Conservation (phyloP, 1,140 invertebrate genomes). For the Ooceraea biroi region DNA sequence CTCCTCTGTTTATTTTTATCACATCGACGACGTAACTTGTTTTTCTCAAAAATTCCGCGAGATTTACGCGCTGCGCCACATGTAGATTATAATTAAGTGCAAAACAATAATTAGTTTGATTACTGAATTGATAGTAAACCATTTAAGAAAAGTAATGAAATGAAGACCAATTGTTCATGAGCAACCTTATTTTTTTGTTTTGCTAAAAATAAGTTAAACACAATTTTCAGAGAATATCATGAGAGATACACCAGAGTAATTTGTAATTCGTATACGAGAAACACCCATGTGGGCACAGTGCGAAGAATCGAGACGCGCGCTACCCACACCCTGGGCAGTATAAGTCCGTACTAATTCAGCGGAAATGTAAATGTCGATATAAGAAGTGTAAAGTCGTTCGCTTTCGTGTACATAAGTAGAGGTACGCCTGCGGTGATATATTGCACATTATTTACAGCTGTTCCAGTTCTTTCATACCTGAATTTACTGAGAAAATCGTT, state of each 20-base stretch:
- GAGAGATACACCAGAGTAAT: neutral
- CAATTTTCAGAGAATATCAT: neutral
- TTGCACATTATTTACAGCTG: neutral
- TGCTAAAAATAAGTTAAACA: neutral
- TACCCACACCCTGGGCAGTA: conserved; percentile 21
- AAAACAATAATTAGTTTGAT: neutral
- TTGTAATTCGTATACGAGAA: neutral
- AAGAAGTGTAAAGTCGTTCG: conserved; percentile 6
- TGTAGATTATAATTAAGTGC: neutral
- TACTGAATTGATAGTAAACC: neutral
- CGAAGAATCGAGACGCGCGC: conserved; percentile 4
- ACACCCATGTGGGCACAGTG: neutral
- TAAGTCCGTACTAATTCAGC: neutral
- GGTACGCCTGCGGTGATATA: neutral
- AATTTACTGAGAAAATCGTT: too few species aligned
- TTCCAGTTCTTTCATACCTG: neutral
- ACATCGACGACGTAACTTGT: neutral
- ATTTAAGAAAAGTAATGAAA: neutral
- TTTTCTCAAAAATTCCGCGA: neutral
- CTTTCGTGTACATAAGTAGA: conserved; percentile 11
- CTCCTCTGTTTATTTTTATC: neutral
- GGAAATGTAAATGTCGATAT: conserved; percentile 18
- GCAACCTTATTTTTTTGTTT: conserved; percentile 1
- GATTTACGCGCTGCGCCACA: neutral
- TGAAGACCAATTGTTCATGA: neutral